Conservation (phyloP, 2,113 vertebrate species). For the Centropus unirufus region DNA sequence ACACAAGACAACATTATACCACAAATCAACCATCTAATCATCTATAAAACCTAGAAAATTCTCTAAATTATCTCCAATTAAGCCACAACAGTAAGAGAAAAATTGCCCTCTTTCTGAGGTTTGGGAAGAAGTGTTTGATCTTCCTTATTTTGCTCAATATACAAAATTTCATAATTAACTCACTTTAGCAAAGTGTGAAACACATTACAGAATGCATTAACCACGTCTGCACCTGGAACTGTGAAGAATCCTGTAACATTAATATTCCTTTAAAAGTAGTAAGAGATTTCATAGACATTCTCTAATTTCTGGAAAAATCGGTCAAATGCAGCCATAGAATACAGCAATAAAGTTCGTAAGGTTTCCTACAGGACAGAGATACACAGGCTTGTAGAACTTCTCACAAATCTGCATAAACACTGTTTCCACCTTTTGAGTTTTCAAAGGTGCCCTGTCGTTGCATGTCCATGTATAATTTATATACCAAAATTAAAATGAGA, state of each 20-base stretch:
- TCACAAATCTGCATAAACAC: background rate
- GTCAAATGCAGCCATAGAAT: background rate
- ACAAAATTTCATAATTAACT: background rate
- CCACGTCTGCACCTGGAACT: background rate
- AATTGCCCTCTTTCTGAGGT: background rate
- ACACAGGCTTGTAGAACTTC: background rate
- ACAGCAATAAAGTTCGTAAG: background rate
- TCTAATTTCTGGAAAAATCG: background rate
- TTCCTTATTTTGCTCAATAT: background rate
- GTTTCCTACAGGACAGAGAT: background rate
- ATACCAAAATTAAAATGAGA: background rate
- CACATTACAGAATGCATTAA: background rate
- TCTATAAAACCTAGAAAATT: background rate
- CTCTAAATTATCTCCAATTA: background rate
- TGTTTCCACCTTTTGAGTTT: background rate
- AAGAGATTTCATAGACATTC: background rate
- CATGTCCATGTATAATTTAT: background rate
- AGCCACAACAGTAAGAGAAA: background rate
- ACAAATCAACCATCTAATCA: background rate
- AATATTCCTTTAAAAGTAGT: background rate
- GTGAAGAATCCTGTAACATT: background rate
- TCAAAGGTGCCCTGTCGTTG: background rate
- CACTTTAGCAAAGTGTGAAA: background rate
- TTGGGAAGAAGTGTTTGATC: background rate
- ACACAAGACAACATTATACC: background rate